Percentiles rank a stretch among this genome's conserved stretches.
phyloP scores from a whole-genome alignment of 2,113 vertebrate genomes.

The Cyanoramphus novaezelandiae region DNA sequence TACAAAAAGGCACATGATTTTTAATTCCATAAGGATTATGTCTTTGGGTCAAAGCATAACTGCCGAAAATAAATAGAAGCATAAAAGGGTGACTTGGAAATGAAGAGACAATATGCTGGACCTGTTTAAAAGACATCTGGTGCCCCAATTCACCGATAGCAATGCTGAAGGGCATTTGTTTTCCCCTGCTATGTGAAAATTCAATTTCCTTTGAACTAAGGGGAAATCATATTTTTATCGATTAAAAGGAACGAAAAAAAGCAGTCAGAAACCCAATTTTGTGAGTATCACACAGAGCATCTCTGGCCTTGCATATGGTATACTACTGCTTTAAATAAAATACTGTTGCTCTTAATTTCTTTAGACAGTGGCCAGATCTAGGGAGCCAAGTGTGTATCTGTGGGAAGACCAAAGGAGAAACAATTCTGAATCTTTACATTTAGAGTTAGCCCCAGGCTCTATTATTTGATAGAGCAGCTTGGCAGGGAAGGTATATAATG shows the following conservation, averaged over 20 bases:
- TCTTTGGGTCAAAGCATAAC: conserved; percentile 63
- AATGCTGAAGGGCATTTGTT: conserved; percentile 56
- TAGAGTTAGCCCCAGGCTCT: neutral
- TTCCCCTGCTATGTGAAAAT: conserved; percentile 54
- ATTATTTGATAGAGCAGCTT: neutral
- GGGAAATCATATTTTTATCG: conserved; percentile 54
- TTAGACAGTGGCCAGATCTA: neutral
- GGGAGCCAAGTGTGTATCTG: neutral
- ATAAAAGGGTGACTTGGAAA: conserved; percentile 44
- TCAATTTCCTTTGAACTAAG: conserved; percentile 40
- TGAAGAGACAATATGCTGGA: conserved; percentile 49
- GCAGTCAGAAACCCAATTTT: conserved; percentile 35
- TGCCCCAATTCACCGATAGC: conserved; percentile 53
- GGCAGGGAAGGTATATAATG: neutral
- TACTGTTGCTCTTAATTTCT: conserved; percentile 2
- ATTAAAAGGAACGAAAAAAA: conserved; percentile 13
- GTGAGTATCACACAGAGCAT: conserved; percentile 9
- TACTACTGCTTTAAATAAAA: conserved; percentile 36
- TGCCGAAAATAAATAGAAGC: conserved; percentile 61
- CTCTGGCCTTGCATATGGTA: neutral
- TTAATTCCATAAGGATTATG: conserved; percentile 58
- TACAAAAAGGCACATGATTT: conserved; percentile 18
- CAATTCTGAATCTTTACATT: neutral
- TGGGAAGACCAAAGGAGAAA: neutral
- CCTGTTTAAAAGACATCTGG: conserved; percentile 54